These are phyloP conservation scores for Enteromius radiatus DNA, from an alignment of 2,797 vertebrate species.

Conservation along the genomic window DNA sequence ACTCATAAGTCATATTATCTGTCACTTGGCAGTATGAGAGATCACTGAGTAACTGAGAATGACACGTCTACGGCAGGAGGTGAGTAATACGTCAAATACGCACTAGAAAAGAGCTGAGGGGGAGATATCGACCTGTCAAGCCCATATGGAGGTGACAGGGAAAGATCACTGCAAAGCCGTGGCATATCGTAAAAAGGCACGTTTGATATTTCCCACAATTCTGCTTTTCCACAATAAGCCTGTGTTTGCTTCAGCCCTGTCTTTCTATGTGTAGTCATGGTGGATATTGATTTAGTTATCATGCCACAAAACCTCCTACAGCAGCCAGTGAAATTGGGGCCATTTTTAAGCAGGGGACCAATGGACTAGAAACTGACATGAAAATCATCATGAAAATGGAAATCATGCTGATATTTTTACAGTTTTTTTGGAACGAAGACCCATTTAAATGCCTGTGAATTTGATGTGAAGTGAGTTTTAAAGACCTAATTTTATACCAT, in stretches of 20 bases:
- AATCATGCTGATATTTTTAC: neutral
- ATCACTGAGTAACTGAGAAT: conserved; percentile 49
- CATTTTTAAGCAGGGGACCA: conserved; percentile 30
- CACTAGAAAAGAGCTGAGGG: conserved; percentile 25
- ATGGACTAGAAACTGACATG: conserved; percentile 10
- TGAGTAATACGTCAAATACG: conserved; percentile 51
- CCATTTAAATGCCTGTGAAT: neutral
- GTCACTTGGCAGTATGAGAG: conserved; percentile 44
- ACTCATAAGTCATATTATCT: conserved; percentile 44
- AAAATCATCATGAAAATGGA: conserved; percentile 5
- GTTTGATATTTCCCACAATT: conserved; percentile 21
- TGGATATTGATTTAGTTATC: conserved; percentile 34
- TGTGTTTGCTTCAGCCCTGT: neutral
- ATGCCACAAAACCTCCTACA: neutral
- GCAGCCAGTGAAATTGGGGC: conserved; percentile 22
- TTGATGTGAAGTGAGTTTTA: conserved; percentile 9
- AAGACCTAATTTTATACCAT: conserved; percentile 25
- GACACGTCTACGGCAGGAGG: conserved; percentile 41
- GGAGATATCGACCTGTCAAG: conserved; percentile 35
- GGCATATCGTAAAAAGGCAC: neutral
- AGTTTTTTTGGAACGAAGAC: neutral
- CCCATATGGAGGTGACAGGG: conserved; percentile 37
- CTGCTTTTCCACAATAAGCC: conserved; percentile 6
- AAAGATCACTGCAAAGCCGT: conserved; percentile 14
- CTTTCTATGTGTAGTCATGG: neutral